Evolutionary conservation across 2,888 invertebrate species (phyloP).

Genomic region (Troilus luridus): DNA sequence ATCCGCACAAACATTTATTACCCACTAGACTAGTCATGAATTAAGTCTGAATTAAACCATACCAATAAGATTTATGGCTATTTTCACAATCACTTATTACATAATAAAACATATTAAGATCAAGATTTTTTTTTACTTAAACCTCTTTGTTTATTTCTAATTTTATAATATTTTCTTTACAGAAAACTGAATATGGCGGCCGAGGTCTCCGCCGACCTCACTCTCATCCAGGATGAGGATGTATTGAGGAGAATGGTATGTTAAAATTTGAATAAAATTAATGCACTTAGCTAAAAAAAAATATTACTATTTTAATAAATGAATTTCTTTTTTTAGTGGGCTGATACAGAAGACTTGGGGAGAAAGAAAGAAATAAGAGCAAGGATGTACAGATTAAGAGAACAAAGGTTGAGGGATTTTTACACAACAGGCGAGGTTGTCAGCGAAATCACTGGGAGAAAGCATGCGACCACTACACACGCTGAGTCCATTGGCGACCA

Average conservation of each 20-base stretch:
- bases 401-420: constrained; percentile 82
- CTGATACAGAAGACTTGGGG: constrained; percentile 88
- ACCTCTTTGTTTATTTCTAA: not conserved
- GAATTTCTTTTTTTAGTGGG: constrained; percentile 77
- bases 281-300: not conserved
- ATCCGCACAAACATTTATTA: too few species aligned
- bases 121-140: constrained; percentile 12
- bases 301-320: constrained; percentile 22
- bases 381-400: constrained; percentile 87
- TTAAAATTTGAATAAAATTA: not conserved
- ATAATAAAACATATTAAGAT: too few species aligned
- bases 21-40: too few species aligned
- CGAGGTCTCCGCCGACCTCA: constrained; percentile 75
- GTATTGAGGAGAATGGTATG: constrained; percentile 83
- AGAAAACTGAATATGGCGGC: constrained; percentile 67
- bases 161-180: constrained; percentile 46
- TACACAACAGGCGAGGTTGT: constrained; percentile 74
- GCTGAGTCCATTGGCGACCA: constrained; percentile 82
- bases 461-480: constrained; percentile 70
- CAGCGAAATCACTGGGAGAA: constrained; percentile 64
- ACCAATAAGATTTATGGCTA: too few species aligned
- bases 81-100: too few species aligned
- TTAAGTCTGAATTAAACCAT: too few species aligned
- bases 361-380: constrained; percentile 89
- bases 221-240: constrained; percentile 83